A percentile compares a stretch with the other conserved stretches of the same genome.
These are phyloP conservation scores for Sciurus carolinensis DNA, from an alignment of 2,797 vertebrate genomes.

Conservation along the genomic window DNA sequence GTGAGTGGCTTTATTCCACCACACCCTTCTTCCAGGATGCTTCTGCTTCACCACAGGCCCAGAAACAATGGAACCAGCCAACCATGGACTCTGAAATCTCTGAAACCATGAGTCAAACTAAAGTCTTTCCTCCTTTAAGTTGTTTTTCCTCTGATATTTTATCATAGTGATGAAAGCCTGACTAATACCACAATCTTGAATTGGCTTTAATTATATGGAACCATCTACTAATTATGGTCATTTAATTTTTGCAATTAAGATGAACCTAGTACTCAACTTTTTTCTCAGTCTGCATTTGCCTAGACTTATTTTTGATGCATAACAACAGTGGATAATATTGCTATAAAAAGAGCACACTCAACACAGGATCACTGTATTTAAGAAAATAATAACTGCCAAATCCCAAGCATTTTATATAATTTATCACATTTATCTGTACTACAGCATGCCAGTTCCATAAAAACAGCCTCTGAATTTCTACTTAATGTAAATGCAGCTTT, in stretches of 20 bases:
- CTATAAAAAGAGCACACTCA: neutral
- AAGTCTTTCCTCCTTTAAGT: neutral
- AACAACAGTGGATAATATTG: neutral
- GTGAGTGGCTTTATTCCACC: neutral
- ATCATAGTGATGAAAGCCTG: neutral
- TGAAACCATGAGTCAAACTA: neutral
- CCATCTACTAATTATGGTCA: constrained; percentile 31
- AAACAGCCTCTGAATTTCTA: neutral
- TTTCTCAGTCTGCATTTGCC: neutral
- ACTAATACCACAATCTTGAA: constrained; percentile 27
- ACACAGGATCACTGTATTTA: neutral
- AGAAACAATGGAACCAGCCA: neutral
- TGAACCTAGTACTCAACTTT: neutral
- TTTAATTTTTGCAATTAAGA: constrained; percentile 43
- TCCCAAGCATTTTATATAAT: neutral
- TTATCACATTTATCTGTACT: neutral
- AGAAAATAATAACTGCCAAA: neutral
- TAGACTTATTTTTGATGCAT: constrained; percentile 12
- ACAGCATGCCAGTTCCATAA: neutral
- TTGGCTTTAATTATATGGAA: constrained; percentile 53
- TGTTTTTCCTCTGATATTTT: neutral
- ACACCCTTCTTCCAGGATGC: neutral
- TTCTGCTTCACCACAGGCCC: neutral
- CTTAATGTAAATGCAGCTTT: neutral
- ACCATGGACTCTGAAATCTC: neutral